These are phyloP conservation scores for Eristalis tenax DNA, from an alignment of 2,888 invertebrate genomes.

Conservation along the genomic window DNA sequence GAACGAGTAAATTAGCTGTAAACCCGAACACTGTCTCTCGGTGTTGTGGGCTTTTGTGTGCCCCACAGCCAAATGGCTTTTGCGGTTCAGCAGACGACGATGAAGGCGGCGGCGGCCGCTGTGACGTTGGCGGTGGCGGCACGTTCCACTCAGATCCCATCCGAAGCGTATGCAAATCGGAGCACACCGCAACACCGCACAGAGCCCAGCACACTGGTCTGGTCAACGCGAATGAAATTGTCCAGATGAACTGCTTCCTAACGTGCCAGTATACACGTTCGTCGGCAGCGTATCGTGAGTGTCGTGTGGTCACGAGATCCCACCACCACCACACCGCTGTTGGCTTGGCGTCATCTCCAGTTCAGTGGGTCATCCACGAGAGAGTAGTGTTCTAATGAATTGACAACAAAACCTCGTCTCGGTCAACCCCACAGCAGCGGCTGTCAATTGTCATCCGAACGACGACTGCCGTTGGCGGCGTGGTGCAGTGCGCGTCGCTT, in stretches of 20 bases:
- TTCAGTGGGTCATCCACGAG: conserved; percentile 69
- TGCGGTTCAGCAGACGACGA: conserved; percentile 21
- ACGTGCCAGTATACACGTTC: conserved; percentile 61
- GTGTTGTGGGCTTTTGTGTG: neutral
- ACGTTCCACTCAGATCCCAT: conserved; percentile 47
- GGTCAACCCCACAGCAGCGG: conserved; percentile 48
- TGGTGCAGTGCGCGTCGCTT: conserved; percentile 11
- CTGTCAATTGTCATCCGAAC: conserved; percentile 57
- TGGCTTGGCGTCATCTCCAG: conserved; percentile 47
- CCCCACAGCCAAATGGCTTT: conserved; percentile 30
- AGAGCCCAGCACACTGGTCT: neutral
- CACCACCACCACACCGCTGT: conserved; percentile 28
- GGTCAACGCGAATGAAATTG: conserved; percentile 47
- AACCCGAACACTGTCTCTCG: conserved; percentile 22
- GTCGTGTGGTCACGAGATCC: conserved; percentile 67
- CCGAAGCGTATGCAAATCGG: conserved; percentile 50
- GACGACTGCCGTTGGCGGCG: conserved; percentile 10
- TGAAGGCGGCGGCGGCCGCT: too few species aligned
- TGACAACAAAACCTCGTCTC: conserved; percentile 56
- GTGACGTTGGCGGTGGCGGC: conserved; percentile 11
- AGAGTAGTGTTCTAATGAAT: conserved; percentile 67
- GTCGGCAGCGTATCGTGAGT: conserved; percentile 51
- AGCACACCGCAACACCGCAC: neutral
- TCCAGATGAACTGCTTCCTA: conserved; percentile 31
- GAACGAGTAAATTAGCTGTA: conserved; percentile 59